phyloP scores from a whole-genome alignment of 2,888 invertebrate species.

The Nemotelus nigrinus region DNA sequence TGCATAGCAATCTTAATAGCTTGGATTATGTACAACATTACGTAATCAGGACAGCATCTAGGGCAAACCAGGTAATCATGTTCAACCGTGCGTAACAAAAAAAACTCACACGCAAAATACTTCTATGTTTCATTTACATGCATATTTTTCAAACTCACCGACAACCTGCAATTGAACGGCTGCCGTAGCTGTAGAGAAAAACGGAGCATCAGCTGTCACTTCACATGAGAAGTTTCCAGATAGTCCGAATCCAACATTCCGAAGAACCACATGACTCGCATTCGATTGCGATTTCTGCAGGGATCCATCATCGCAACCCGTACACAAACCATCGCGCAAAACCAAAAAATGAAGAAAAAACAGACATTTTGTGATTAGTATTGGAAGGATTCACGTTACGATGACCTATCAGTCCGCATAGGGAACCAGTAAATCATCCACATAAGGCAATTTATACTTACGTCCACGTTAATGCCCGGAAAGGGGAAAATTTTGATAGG shows the following conservation, averaged over 20 bases:
- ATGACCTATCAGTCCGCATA: no score
- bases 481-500: conserved; percentile 78
- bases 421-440: conserved; percentile 32
- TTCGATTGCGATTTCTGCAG: conserved; percentile 77
- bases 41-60: no score
- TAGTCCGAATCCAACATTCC: conserved; percentile 74
- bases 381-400: conserved; percentile 10
- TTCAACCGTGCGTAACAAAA: background rate
- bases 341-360: conserved; percentile 7
- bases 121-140: background rate
- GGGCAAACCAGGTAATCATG: no score
- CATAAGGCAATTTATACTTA: conserved; percentile 68
- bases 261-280: conserved; percentile 77
- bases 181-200: conserved; percentile 74
- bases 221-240: conserved; percentile 84
- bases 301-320: conserved; percentile 18
- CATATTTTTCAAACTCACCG: conserved; percentile 69
- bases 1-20: no score
- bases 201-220: conserved; percentile 78
- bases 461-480: conserved; percentile 82
- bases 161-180: conserved; percentile 77
- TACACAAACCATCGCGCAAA: conserved; percentile 19
- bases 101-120: background rate
- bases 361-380: conserved; percentile 8
- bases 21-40: no score